phyloP scores from a whole-genome alignment of 1,140 invertebrate species.

The Bombus pascuorum region DNA sequence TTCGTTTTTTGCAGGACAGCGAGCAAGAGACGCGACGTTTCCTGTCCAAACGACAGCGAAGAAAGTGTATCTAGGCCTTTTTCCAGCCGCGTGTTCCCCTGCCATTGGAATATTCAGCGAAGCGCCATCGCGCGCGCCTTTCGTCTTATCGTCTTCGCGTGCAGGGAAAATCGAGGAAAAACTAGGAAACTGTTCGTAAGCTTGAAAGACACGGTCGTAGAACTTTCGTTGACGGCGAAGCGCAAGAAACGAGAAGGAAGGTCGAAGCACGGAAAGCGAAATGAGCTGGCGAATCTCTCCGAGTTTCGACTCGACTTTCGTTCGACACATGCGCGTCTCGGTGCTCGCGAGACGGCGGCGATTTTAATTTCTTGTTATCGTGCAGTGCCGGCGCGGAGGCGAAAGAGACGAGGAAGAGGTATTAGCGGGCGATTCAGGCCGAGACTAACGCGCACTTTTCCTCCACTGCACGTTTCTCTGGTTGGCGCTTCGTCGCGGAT shows the following conservation, averaged over 20 bases:
- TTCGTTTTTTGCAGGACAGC: conserved; percentile 26
- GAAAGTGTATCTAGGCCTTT: conserved; percentile 56
- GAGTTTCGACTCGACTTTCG: conserved; percentile 28
- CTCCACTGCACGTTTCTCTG: conserved; percentile 78
- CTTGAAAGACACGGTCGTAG: accelerated
- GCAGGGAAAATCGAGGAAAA: too few relatives aligned
- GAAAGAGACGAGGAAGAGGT: conserved; percentile 69
- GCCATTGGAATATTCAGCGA: conserved; percentile 50
- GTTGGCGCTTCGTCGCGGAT: conserved; percentile 50
- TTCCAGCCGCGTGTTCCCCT: conserved; percentile 22
- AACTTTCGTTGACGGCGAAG: too few relatives aligned
- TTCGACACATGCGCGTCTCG: not conserved
- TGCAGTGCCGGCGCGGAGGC: conserved; percentile 44
- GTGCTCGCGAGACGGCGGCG: conserved; percentile 14
- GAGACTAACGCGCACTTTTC: conserved; percentile 82
- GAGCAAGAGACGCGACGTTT: conserved; percentile 23
- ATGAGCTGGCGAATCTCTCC: not conserved
- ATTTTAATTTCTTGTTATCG: conserved; percentile 62
- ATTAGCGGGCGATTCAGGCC: conserved; percentile 82
- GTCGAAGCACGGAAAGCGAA: conserved; percentile 29
- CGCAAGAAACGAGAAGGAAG: not conserved
- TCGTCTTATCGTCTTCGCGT: not conserved
- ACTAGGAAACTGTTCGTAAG: accelerated
- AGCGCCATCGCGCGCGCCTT: conserved; percentile 10
- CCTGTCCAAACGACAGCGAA: conserved; percentile 53